A percentile compares a stretch with the other conserved stretches of the same genome.
phyloP scores from a whole-genome alignment of 2,888 invertebrate genomes.

The Trisateles emortualis region DNA sequence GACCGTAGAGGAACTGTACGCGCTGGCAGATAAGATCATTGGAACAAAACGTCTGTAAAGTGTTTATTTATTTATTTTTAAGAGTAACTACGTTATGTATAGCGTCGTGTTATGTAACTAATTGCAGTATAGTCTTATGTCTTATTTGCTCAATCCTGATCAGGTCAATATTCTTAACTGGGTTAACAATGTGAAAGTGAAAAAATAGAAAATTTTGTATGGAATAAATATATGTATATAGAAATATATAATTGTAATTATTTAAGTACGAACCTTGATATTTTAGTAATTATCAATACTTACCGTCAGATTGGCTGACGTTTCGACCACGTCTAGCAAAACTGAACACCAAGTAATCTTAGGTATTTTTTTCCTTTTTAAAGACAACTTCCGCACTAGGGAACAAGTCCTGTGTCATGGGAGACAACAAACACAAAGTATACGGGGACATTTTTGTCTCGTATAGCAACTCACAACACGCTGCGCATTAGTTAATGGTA shows the following conservation, averaged over 20 bases:
- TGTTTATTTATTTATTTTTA: constrained; percentile 36
- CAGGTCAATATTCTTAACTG: constrained; percentile 31
- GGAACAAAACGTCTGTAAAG: constrained; percentile 77
- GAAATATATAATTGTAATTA: constrained; percentile 4
- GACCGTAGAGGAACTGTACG: constrained; percentile 90
- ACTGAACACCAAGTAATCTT: no score
- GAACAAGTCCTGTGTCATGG: no score
- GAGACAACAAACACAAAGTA: no score
- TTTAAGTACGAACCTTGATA: no score
- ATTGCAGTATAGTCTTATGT: constrained; percentile 27
- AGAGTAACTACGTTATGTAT: constrained; percentile 38
- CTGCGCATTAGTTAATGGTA: no score
- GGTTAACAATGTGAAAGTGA: constrained; percentile 55
- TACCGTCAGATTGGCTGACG: no score
- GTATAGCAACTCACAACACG: no score
- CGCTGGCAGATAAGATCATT: constrained; percentile 89
- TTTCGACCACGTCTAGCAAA: no score
- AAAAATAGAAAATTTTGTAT: constrained; percentile 64
- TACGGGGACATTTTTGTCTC: no score
- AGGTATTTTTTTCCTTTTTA: no score
- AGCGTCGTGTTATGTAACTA: constrained; percentile 29
- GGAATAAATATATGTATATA: constrained; percentile 54
- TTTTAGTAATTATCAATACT: no score
- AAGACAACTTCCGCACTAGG: no score
- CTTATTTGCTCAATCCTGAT: constrained; percentile 32